Base-by-base conservation (phyloP, 2,113 vertebrate genomes). In the Zosterops borbonicus region DNA sequence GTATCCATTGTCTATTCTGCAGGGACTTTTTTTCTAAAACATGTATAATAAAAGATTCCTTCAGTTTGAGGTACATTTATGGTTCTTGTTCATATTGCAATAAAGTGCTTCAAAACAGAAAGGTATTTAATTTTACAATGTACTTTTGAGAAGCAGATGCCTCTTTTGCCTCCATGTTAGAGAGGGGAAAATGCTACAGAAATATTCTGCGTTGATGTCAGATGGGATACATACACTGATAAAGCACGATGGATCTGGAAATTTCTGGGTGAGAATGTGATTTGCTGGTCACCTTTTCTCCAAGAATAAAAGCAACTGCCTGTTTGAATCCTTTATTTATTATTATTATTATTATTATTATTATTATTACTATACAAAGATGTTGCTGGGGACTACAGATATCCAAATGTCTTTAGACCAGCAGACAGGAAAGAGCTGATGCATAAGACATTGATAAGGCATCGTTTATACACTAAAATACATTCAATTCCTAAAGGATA, bases 101-200 rank as follows among this genome's bases (percentile, higher is more conserved):
- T 80, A 73, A 90, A 93, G 67, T 76, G 55, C 33, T 92, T 89
- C 81, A 82, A 59, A 95, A 82, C n/a, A 60, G 73, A 27, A 70
- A 50, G 22, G 11, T 75, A 92, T 77, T 91, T 92, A 56, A 71
- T 82, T 89, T 92, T 92, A 92, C 64, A 75, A 37, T 22, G 16
- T 52, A 81, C 27, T 77, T 87, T 82, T 37, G 74, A 62, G 77
- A 84, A 92, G 65, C 65, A 95, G 64, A 87, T 82, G 47, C 46
- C 64, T 81, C 60, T 75, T 84, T 50, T 63, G 21, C 52, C 39
- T 89, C 24, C 14, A 14, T 39, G 5, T 60, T 59, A 59, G 35
- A 85, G 58, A 27, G 5, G 33, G 9, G 21, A 64, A 85, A 56
- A 28, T 0, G 1, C 12, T 75, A 55, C 18, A 59, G 56, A 81